Base-by-base conservation (phyloP, 2,888 invertebrate species). In the Lasioglossum figueresi region DNA sequence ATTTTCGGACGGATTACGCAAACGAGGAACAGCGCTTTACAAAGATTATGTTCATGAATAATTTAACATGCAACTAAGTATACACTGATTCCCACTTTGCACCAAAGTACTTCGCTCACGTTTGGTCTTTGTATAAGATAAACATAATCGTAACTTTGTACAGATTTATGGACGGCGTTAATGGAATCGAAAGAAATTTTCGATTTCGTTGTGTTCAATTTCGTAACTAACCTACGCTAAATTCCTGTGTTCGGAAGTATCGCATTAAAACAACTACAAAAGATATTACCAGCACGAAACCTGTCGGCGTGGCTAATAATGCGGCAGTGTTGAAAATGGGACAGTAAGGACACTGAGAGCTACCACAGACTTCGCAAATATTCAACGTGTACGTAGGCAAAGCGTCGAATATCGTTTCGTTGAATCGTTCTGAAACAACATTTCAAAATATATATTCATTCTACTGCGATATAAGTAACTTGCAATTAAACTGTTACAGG, bases 291-390 rank as follows among this genome's bases (percentile, higher is more conserved):
- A 94, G 70, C 52, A 93, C 73, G 70, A 94, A 89, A 81, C 91
- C 89, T 43, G 92, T 88, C 6, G 95, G 92, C 6, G 92, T 90
- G 6, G 88, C 94, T 63, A 93, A 90, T 2, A 95, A 93, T 1
- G 95, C 86, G 6, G 96, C 97, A 5, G 96, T 95, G 95, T 98
- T 98, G 95, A 98, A 98, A 90, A 98, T 97, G 76, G 97, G 97
- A 95, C 98, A 98, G 95, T 98, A 98, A 0, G 98, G 98, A 94
- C 98, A 99, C 94, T 98, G 98, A 71, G 98, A 98, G 78, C 98
- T 98, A 83, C 98, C 99, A 94, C 99, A 99, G 12, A 99, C 98
- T 94, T 98, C 98, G 95, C 99, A 99, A 90, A 99, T 98, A 95
- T 98, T 98, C 84, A 99, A 95, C 43, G 98, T 96, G 95, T 98